Base-by-base conservation (phyloP, 2,888 invertebrate species). In the Calameuta filiformis region DNA sequence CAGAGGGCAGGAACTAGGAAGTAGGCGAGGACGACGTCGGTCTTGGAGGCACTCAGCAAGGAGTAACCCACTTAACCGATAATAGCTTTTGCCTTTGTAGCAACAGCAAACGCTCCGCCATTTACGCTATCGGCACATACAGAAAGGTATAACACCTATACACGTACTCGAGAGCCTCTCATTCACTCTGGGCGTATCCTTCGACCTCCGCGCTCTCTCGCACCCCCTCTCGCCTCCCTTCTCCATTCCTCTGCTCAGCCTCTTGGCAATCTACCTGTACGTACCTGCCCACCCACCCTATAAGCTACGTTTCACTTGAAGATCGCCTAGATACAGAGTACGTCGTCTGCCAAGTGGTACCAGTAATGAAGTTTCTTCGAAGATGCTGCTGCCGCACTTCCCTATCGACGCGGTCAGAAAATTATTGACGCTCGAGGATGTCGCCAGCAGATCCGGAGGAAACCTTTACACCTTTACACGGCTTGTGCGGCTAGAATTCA, bases 61-160 rank as follows among this genome's bases (percentile, higher is more conserved):
- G 83, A 83, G 83, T 85, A 87, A 87, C 84, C 81, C 81, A 85
- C 83, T 87, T 88, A 86, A 80, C 79, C 77, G 77, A 81, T 86
- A 87, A 87, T 85, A 81, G 84, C 83, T 84, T 85, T 83, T 81
- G 82, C 82, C 83, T 86, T 85, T 86, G 83, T 81, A 81, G 79
- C 76, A 77, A 79, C 69, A 78, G 79, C 75, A 75, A 80, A 81
- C 80, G 79, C 77, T 80, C 78, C 78, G 75, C 74, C 73, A 11
- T 31, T 73, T 35, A 73, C 35, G 73, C 33, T 73, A 35, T 73
- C 73, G 73, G 73, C n/a, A 73, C 73, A 73, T 73, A 73, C 33
- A 23, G 31, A 35, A 69, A 33, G 69, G 69, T 12, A 12, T 69
- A 69, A 31, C 30, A 30, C 12, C 69, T 33, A 4, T 33, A 33